phyloP scores from a whole-genome alignment of 2,113 vertebrate species.

The Oncorhynchus nerka region DNA sequence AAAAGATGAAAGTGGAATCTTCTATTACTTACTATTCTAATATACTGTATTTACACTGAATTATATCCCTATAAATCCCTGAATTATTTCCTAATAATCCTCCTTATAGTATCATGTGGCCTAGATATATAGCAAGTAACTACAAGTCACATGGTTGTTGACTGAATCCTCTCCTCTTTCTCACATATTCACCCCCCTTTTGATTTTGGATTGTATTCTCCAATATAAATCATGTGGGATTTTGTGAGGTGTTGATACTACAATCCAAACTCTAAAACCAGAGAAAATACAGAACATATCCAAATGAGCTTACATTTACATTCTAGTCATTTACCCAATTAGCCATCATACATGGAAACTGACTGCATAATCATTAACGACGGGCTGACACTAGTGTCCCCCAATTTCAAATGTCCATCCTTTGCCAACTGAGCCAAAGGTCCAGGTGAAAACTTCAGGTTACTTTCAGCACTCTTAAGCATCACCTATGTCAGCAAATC shows the following conservation, averaged over 20 bases:
- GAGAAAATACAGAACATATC: not conserved
- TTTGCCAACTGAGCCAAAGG: not conserved
- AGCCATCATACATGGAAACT: not conserved
- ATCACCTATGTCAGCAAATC: not conserved
- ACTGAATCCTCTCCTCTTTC: not conserved
- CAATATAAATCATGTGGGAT: not conserved
- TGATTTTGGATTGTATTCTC: not conserved
- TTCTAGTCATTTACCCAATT: too few species aligned
- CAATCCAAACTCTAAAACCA: not conserved
- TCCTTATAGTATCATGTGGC: constrained; percentile 62
- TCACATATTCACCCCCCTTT: too few species aligned
- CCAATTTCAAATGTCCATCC: not conserved
- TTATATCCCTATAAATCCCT: constrained; percentile 65
- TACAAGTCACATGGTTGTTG: not conserved
- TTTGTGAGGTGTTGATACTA: not conserved
- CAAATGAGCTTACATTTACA: not conserved
- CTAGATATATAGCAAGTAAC: constrained; percentile 17
- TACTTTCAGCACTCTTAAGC: not conserved
- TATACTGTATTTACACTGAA: constrained; percentile 57
- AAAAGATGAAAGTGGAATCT: constrained; percentile 67
- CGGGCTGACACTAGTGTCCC: too few species aligned
- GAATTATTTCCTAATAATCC: constrained; percentile 69
- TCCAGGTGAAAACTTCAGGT: not conserved
- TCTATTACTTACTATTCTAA: constrained; percentile 72
- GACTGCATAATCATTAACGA: not conserved